phyloP scores from a whole-genome alignment of 2,113 vertebrate species.

The Malurus cyaneus region DNA sequence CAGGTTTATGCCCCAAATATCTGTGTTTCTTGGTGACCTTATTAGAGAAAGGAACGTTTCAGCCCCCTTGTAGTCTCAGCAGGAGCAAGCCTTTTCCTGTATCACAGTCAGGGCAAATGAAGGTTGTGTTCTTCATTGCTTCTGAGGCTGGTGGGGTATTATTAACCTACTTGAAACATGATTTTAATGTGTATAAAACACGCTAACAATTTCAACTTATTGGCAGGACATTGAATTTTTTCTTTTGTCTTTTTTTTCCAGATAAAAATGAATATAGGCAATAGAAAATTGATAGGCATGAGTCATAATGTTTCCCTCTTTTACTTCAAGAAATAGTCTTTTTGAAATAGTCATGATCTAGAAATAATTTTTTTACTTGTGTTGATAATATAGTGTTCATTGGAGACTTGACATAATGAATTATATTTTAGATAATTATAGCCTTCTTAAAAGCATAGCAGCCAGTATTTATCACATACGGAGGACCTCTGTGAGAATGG shows the following conservation, averaged over 20 bases:
- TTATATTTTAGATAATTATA: neutral
- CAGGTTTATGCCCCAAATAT: neutral
- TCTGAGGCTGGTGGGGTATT: neutral
- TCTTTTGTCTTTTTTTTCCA: neutral
- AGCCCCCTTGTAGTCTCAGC: neutral
- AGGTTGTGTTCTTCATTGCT: neutral
- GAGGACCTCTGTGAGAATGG: neutral
- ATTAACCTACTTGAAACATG: neutral
- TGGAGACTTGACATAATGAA: neutral
- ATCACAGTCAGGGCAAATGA: neutral
- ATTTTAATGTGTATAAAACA: neutral
- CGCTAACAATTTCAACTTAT: neutral
- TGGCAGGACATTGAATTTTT: neutral
- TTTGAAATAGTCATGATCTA: neutral
- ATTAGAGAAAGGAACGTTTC: slow-evolving; percentile 10
- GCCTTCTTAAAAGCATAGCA: neutral
- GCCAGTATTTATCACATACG: neutral
- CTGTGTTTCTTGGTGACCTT: neutral
- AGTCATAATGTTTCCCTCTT: neutral
- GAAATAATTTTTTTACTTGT: neutral
- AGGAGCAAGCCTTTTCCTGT: neutral
- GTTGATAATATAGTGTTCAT: neutral
- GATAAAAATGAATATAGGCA: neutral
- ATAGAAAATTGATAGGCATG: neutral
- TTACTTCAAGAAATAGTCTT: neutral